These are phyloP conservation scores for Dicrostonyx torquatus DNA, from an alignment of 2,797 vertebrate species.

Conservation along the genomic window DNA sequence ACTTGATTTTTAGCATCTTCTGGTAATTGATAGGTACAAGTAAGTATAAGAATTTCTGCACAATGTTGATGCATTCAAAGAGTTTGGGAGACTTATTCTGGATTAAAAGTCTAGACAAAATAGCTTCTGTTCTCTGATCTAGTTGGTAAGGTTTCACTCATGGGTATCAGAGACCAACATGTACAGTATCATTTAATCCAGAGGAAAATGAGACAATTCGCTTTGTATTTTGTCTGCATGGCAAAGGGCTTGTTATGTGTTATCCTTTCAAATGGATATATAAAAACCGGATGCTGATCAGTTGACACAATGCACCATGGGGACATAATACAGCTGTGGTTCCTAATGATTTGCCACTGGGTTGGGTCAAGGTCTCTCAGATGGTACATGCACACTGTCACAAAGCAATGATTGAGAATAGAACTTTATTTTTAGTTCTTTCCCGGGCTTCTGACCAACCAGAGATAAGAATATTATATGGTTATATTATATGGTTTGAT, in stretches of 20 bases:
- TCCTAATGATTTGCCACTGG: neutral
- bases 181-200: neutral
- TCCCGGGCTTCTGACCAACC: constrained; percentile 27
- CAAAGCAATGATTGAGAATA: neutral
- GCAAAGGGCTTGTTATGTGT: neutral
- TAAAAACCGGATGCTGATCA: neutral
- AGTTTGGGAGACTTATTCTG: neutral
- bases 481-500: neutral
- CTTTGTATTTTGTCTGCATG: neutral
- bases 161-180: neutral
- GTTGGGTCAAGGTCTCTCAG: neutral
- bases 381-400: neutral
- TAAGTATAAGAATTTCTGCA: neutral
- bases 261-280: neutral
- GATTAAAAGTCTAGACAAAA: neutral
- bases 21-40: neutral
- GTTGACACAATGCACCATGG: neutral
- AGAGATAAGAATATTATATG: neutral
- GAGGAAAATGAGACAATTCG: constrained; percentile 9
- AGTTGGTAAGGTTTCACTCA: neutral
- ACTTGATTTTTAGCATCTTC: neutral
- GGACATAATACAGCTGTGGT: neutral
- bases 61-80: neutral
- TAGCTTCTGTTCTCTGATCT: neutral
- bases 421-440: neutral